Evolutionary conservation across 2,113 vertebrate genomes (phyloP), one percentile per base, ranked within the genome.

Genomic region (Nannospalax galili): DNA sequence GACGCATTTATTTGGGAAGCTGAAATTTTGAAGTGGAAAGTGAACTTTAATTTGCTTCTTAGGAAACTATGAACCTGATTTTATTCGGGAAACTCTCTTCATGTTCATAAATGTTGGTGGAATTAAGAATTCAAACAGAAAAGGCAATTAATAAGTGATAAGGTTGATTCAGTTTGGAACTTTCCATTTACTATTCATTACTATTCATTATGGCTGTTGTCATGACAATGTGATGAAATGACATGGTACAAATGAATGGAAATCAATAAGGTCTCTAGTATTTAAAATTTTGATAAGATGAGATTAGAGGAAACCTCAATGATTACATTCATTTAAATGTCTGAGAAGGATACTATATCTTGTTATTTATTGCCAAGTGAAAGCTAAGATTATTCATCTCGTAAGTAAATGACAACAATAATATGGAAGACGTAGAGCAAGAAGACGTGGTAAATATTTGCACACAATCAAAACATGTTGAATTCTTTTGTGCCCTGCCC

Each of bases 381-480:
- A 95, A 96, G 90, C 73, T 32, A 19, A 32, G 56, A 40, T 67
- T 78, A 37, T 56, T 85, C 32, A 84, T 70, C 91, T 95, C n/a
- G 40, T 80, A 93, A 75, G 35, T 56, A 84, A 77, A 92, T 73
- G 81, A 87, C 16, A 74, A 91, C 7, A 7, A 81, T 37, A 92
- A 77, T 58, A 26, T 37, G 45, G 48, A 86, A 37, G 4, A 79
- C 19, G 20, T 35, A 84, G 15, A 91, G 10, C n/a, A 30, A 90
- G 17, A 87, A 79, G 45, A 45, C 5, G 60, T 17, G 28, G 5
- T 72, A 84, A 91, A 81, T 93, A 97, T 86, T 91, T 62, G 74
- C 58, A 89, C 40, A 37, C 69, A 58, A 86, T 79, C 67, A 77
- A 84, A 40, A 85, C 5, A 40, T 37, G 30, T 64, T 77, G 42